Percentiles rank a stretch among this genome's conserved stretches.
Evolutionary conservation across 1,140 invertebrate species (phyloP).

Genomic region (Chrysopa pallens): DNA sequence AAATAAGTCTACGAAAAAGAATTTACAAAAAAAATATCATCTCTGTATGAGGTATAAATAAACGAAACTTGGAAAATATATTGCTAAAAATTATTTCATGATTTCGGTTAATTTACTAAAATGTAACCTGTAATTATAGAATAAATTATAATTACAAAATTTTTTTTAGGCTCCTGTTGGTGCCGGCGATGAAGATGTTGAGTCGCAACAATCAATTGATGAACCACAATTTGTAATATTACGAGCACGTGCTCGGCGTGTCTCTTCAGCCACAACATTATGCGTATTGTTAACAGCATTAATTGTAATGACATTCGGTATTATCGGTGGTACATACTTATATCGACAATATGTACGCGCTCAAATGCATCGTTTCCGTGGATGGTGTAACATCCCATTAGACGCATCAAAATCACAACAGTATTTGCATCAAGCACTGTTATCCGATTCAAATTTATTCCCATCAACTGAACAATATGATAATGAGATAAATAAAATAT

Average conservation of each 20-base stretch:
- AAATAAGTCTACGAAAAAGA: too few relatives aligned
- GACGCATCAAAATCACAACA: constrained; percentile 14
- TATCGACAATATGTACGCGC: constrained; percentile 53
- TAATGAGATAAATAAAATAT: constrained; percentile 11
- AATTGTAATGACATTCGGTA: constrained; percentile 51
- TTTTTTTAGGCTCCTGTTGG: constrained; percentile 4
- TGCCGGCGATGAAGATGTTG: constrained; percentile 12
- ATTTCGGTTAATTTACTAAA: constrained; percentile 3
- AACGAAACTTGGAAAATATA: too few relatives aligned
- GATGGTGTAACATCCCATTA: constrained; percentile 49
- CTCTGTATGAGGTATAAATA: too few relatives aligned
- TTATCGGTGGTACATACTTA: constrained; percentile 56
- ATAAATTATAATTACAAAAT: not conserved
- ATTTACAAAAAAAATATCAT: too few relatives aligned
- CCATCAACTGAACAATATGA: constrained; percentile 15
- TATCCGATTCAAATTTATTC: constrained; percentile 18
- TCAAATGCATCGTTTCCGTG: constrained; percentile 38
- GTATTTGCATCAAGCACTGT: constrained; percentile 12
- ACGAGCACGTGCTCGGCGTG: constrained; percentile 29
- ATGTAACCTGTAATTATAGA: not conserved
- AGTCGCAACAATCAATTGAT: constrained; percentile 14
- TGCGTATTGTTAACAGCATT: constrained; percentile 54
- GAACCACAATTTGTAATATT: constrained; percentile 24
- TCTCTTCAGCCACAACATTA: constrained; percentile 41
- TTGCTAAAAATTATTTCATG: too few relatives aligned